Conservation (phyloP, 2,113 vertebrate genomes). For the Hystrix brachyura region DNA sequence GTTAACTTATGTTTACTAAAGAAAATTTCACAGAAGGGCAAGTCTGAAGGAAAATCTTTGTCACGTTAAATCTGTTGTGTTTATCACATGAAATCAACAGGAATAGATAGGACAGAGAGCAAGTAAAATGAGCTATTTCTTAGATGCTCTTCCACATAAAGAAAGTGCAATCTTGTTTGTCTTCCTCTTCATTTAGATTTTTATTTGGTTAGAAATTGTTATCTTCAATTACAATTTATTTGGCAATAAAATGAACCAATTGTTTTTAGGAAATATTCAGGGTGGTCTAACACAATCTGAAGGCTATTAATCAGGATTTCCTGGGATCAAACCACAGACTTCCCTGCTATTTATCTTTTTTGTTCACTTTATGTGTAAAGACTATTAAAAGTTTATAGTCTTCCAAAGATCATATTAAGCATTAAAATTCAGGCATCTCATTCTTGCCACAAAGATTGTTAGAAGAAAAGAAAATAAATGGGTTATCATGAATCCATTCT, state of each 20-base stretch:
- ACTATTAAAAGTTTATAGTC: conserved; percentile 88
- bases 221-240: conserved; percentile 83
- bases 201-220: conserved; percentile 76
- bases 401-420: conserved; percentile 86
- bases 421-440: conserved; percentile 86
- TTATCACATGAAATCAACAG: conserved; percentile 52
- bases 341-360: conserved; percentile 80
- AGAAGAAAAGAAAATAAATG: conserved; percentile 77
- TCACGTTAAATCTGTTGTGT: conserved; percentile 34
- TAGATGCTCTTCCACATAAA: conserved; percentile 68
- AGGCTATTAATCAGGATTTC: conserved; percentile 90
- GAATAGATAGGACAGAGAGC: background rate
- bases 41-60: background rate
- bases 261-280: conserved; percentile 85
- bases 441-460: conserved; percentile 81
- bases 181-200: conserved; percentile 71
- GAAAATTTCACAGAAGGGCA: background rate
- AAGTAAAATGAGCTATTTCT: conserved; percentile 68
- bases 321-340: conserved; percentile 87
- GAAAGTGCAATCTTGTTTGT: conserved; percentile 62
- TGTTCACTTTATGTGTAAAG: conserved; percentile 83
- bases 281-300: conserved; percentile 86
- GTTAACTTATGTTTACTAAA: background rate
- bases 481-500: conserved; percentile 82
- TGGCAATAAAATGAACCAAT: conserved; percentile 85